phyloP scores from a whole-genome alignment of 1,140 invertebrate species.

The Lithobius niger region DNA sequence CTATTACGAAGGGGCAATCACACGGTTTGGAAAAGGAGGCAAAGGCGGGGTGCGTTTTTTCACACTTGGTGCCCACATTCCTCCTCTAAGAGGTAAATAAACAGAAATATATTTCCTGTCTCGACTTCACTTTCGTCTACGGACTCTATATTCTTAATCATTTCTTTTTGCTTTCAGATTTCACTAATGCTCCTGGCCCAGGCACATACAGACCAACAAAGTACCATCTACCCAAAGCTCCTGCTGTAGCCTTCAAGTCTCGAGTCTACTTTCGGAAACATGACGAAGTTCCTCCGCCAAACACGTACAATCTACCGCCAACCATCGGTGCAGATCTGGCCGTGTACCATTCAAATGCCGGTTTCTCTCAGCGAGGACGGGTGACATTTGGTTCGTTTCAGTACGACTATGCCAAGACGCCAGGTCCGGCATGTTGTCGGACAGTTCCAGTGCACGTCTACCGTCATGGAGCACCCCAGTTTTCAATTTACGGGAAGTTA shows the following conservation, averaged over 20 bases:
- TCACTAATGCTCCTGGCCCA: conserved; percentile 4
- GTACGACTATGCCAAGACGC: not conserved
- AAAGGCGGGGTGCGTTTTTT: no score
- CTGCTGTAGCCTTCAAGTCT: not conserved
- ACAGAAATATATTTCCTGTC: not conserved
- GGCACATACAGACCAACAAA: conserved; percentile 2
- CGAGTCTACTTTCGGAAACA: not conserved
- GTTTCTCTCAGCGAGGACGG: not conserved
- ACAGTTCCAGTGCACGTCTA: not conserved
- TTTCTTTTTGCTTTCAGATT: not conserved
- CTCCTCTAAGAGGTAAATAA: not conserved
- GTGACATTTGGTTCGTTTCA: not conserved
- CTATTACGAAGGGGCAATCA: not conserved
- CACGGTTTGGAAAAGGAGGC: not conserved
- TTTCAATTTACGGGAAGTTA: not conserved
- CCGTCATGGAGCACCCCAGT: not conserved
- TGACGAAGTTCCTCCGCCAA: not conserved
- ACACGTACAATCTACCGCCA: not conserved
- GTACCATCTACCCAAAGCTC: not conserved
- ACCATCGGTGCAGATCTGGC: not conserved
- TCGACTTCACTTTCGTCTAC: not conserved
- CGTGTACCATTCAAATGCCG: not conserved
- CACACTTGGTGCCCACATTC: not conserved
- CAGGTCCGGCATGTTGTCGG: not conserved
- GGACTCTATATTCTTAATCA: not conserved